These are phyloP conservation scores for Anodontia alba DNA, from an alignment of 2,888 invertebrate species.

Conservation along the genomic window DNA sequence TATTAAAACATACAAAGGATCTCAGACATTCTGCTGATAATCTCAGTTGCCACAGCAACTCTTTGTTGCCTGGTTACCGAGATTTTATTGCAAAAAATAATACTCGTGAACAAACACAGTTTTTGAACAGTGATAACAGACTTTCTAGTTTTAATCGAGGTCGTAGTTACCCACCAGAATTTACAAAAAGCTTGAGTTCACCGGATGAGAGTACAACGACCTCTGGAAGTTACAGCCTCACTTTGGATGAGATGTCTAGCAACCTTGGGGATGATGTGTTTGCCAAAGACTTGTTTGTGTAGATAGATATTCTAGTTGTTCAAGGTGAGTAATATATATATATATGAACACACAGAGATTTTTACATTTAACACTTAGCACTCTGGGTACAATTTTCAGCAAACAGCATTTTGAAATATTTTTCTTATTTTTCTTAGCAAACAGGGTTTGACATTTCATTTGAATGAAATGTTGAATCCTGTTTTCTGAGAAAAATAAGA, in stretches of 20 bases:
- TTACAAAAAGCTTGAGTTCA: not conserved
- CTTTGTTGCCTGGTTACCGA: not conserved
- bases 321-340: not conserved
- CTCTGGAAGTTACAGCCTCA: conserved; percentile 8
- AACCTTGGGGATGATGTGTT: conserved; percentile 10
- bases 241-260: not conserved
- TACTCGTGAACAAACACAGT: not conserved
- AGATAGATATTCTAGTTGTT: not conserved
- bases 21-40: conserved; percentile 8
- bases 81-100: not conserved
- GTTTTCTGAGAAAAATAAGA: too few relatives aligned
- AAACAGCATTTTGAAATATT: too few relatives aligned
- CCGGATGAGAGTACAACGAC: conserved; percentile 13
- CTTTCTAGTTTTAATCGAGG: not conserved
- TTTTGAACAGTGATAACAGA: not conserved
- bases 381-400: too few relatives aligned
- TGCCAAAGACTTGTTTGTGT: conserved; percentile 5
- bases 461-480: too few relatives aligned
- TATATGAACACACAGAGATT: too few relatives aligned
- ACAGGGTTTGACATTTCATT: too few relatives aligned
- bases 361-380: too few relatives aligned
- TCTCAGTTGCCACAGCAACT: conserved; percentile 7
- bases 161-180: not conserved
- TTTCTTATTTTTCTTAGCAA: too few relatives aligned
- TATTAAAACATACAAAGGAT: not conserved